Evolutionary conservation across 2,888 invertebrate species (phyloP), one percentile per base, ranked within the genome.

Genomic region (Rhingia campestris): DNA sequence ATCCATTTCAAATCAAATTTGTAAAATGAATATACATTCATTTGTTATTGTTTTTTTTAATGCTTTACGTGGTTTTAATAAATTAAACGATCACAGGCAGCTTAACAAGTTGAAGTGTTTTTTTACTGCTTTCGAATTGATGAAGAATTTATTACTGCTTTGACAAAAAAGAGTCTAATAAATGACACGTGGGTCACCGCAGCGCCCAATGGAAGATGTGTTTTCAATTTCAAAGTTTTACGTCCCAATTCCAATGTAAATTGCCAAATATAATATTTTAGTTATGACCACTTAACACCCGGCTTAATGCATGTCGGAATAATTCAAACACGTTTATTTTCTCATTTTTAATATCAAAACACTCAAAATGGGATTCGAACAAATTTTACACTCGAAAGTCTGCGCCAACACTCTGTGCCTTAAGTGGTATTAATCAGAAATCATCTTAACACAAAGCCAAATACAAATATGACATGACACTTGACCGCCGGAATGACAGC

Each of bases 381-480:
- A 64, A 74, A 58, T 64, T 74, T 22, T 54, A 54, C 64, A 74
- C 61, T 59, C 47, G 53, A 3, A 33, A 5, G 43, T 7, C 30
- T 30, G 43, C 47, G 47, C 33, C 12, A 14, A 41, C 37, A 63
- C 30, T n/a, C 22, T 12, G 7, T 22, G 14, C n/a, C 58, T 66
- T 58, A 41, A 74, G 81, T 75, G 70, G 70, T 81, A 37, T 81
- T 81, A 66, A 64, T 12, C 51, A 66, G 76, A 81, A 81, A 81
- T 64, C 70, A 32, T 47, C 64, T 75, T 14, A 51, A 58, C 47
- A 54, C 37, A 53, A 53, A 49, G 58, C 67, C 30, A 59, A 66
- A 66, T 22, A 22, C 76, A 81, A 53, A 76, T 66, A 81, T 58
- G 53, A 80, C 67, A 75, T 53, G 75, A 45, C 63, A 81, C 70